Evolutionary conservation across 1,140 invertebrate genomes (phyloP), one percentile per base, ranked within the genome.

Genomic region (Drosophila obscura): DNA sequence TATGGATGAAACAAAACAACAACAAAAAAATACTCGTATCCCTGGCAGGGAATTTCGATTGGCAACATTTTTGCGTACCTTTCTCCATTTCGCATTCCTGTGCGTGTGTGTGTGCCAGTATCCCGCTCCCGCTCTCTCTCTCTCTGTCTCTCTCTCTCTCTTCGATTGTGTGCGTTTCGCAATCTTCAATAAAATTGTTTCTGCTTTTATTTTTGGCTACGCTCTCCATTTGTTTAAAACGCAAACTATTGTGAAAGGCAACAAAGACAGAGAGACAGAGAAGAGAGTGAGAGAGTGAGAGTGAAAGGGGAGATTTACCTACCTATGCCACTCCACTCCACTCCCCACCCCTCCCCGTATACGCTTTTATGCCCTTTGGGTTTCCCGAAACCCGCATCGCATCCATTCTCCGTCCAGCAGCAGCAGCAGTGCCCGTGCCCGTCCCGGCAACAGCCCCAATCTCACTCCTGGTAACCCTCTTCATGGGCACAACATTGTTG

Each of bases 151-250:
- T 41, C 13, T 45, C 26, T 73, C 28, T 65, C 43, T 69, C 24
- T 60, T 28, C 28, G 57, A 13, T 57, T 73, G 68, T 77, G 67
- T 67, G 82, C 69, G 44, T 66, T 71, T 87, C 74, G 78, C 82
- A 85, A 85, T 85, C 82, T 85, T 85, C 82, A 85, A 85, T 85
- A 85, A 85, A 85, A 85, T 65, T 68, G 82, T 87, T 85, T 87
- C 78, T 57, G 58, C 74, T 85, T 82, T 82, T 74, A 74, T 82
- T 84, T 82, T 77, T 74, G 78, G 74, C 69, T 87, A 73, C 83
- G 71, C 78, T 85, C 82, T 85, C 71, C 82, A 85, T 85, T 85
- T 85, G 82, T 88, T 85, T 85, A 87, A 85, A 85, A 79, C 82
- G 83, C 78, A 87, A 77, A 88, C 82, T 85, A 87, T 85, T 87